phyloP scores from a whole-genome alignment of 2,888 invertebrate species.

The Incurvaria masculella region DNA sequence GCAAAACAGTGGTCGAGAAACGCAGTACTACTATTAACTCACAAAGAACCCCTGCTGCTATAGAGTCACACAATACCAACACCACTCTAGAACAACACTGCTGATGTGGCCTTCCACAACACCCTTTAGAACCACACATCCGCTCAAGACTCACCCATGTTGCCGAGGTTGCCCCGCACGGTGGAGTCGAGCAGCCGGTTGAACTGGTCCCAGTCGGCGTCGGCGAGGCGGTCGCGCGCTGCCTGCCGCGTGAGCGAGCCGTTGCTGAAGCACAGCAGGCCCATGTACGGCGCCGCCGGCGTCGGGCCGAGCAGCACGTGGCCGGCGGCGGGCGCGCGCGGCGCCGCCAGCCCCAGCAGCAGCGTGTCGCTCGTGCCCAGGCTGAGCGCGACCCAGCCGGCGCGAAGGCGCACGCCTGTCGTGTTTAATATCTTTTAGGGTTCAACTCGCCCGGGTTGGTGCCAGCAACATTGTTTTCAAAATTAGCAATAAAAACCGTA shows the following conservation, averaged over 20 bases:
- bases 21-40: no score
- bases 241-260: constrained; percentile 89
- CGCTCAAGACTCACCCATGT: constrained; percentile 74
- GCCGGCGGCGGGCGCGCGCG: constrained; percentile 69
- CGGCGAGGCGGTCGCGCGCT: constrained; percentile 70
- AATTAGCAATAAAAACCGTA: no score
- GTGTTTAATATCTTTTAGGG: no score
- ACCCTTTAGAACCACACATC: no score
- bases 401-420: constrained; percentile 70
- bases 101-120: no score
- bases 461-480: no score
- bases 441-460: no score
- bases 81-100: no score
- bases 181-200: constrained; percentile 76
- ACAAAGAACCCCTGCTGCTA: no score
- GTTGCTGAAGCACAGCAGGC: constrained; percentile 88
- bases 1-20: no score
- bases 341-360: constrained; percentile 70
- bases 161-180: constrained; percentile 90
- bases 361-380: constrained; percentile 94
- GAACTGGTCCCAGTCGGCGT: constrained; percentile 81
- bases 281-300: constrained; percentile 76
- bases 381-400: constrained; percentile 84
- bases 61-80: no score
- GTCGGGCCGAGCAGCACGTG: constrained; percentile 89